Evolutionary conservation across 2,113 vertebrate genomes (phyloP).

Genomic region (Zosterops hypoxanthus): DNA sequence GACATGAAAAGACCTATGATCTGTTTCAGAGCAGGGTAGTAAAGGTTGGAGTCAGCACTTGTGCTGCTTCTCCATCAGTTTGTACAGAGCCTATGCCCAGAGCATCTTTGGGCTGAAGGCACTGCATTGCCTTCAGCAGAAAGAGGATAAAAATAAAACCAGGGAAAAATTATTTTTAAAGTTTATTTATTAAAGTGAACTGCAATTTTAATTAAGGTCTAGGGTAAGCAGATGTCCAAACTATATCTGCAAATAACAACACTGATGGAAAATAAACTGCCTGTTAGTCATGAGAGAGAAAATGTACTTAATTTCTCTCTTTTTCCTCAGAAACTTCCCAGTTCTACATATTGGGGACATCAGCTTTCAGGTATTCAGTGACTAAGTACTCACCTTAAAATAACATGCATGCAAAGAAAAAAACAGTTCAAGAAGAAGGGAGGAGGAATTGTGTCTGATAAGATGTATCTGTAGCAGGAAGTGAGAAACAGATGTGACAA

Average conservation of each 20-base stretch:
- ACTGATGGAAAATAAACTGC: not conserved
- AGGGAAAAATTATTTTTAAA: not conserved
- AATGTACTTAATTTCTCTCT: not conserved
- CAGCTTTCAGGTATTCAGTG: not conserved
- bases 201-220: not conserved
- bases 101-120: not conserved
- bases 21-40: not conserved
- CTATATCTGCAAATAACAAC: not conserved
- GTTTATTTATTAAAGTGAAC: not conserved
- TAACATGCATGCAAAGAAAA: not conserved
- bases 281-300: not conserved
- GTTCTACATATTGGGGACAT: not conserved
- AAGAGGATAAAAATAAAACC: not conserved
- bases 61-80: not conserved
- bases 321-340: not conserved
- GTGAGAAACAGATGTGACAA: not conserved
- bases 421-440: not conserved
- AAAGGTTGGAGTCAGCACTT: not conserved
- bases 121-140: not conserved
- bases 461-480: not conserved
- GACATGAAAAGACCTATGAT: not conserved
- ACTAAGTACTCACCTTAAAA: not conserved
- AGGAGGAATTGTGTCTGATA: not conserved
- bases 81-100: not conserved
- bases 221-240: not conserved